phyloP scores from a whole-genome alignment of 2,113 vertebrate species.

The Bungarus multicinctus region DNA sequence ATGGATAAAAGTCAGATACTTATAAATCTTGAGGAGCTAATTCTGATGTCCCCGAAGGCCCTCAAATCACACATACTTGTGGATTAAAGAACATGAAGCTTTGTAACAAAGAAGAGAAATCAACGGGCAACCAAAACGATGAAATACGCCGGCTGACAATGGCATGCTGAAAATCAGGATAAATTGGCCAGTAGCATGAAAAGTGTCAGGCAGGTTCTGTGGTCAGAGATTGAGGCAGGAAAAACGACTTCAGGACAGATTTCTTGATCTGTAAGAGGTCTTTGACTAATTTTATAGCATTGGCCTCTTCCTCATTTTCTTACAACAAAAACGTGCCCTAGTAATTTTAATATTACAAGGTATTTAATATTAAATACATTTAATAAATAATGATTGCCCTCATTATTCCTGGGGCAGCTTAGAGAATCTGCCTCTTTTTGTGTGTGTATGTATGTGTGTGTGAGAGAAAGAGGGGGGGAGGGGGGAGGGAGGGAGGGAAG shows the following conservation, averaged over 20 bases:
- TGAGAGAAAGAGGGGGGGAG: accelerated
- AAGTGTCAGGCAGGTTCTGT: background rate
- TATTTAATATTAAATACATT: background rate
- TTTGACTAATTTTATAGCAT: background rate
- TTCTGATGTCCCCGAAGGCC: background rate
- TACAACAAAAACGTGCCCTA: background rate
- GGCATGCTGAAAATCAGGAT: background rate
- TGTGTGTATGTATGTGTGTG: no score
- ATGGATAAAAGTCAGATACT: background rate
- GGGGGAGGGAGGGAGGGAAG: accelerated
- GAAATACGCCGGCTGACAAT: background rate
- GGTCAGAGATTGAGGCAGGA: background rate
- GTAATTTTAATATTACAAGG: background rate
- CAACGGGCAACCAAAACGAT: background rate
- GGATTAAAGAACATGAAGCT: background rate
- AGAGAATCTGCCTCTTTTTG: no score
- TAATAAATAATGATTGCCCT: background rate
- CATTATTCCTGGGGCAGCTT: background rate
- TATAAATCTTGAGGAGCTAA: background rate
- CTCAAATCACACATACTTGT: background rate
- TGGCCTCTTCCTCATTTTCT: background rate
- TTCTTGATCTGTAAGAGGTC: background rate
- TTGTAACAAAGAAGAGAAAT: background rate
- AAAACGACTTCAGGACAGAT: no score
- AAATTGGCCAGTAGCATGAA: background rate